phyloP scores from a whole-genome alignment of 2,888 invertebrate species.

The Drepanosiphum platanoidis region DNA sequence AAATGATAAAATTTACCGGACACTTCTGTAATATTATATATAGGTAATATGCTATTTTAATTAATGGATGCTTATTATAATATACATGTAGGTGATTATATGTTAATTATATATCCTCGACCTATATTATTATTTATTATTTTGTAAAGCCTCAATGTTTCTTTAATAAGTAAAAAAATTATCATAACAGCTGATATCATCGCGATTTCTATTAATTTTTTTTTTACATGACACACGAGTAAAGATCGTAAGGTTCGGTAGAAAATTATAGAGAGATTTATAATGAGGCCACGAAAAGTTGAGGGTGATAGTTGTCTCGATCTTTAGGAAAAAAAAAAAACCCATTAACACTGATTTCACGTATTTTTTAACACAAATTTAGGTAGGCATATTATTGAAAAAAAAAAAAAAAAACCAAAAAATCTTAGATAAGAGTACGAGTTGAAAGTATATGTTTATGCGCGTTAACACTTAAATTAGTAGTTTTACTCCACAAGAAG shows the following conservation, averaged over 20 bases:
- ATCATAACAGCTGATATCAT: slow-evolving; percentile 18
- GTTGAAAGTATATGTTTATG: too few relatives aligned
- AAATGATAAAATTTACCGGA: background rate
- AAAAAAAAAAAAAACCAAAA: too few relatives aligned
- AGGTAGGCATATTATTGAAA: background rate
- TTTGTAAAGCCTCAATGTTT: slow-evolving; percentile 14
- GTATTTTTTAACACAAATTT: background rate
- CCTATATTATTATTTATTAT: slow-evolving; percentile 56
- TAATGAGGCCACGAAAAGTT: background rate
- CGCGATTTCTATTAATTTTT: slow-evolving; percentile 25
- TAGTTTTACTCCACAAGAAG: too few relatives aligned
- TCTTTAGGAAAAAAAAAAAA: background rate
- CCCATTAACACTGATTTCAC: background rate
- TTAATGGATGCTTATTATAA: slow-evolving; percentile 29
- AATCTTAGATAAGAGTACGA: too few relatives aligned
- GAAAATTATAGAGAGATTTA: slow-evolving; percentile 13
- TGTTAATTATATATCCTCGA: slow-evolving; percentile 54
- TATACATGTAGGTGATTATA: slow-evolving; percentile 51
- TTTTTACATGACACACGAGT: background rate
- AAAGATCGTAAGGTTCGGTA: background rate
- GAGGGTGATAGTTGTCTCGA: background rate
- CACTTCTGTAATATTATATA: background rate
- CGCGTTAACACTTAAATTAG: too few relatives aligned
- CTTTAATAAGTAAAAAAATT: slow-evolving; percentile 6
- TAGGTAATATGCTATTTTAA: slow-evolving; percentile 21